Evolutionary conservation across 1,140 invertebrate genomes (phyloP), one percentile per base, ranked within the genome.

Genomic region (Pantala flavescens): DNA sequence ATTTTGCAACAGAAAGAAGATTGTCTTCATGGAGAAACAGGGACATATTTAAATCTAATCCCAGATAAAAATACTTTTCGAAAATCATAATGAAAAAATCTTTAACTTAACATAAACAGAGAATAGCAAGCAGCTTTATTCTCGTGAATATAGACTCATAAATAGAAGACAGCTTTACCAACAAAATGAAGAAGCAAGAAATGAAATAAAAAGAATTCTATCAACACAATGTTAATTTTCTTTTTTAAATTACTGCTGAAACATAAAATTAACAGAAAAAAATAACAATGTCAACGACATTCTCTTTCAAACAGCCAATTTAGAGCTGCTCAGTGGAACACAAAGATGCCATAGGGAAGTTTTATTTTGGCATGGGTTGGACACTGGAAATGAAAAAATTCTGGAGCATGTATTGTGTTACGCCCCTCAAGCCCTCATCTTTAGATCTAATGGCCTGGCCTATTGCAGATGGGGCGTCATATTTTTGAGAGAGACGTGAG

Each of bases 211-310:
- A 19, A 63, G n/a, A 63, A 16, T 12, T 19, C 49, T 63, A 12
- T 63, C 49, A 63, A 63, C 49, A 63, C n/a, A 63, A 63, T 16
- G 49, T 63, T 19, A 63, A 63, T 63, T 63, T 63, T 36, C 28
- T 36, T 36, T 21, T 63, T 63, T 19, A 63, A 63, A 63, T 63
- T 21, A 21, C 49, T 19, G 49, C 49, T 19, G 49, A 63, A 63
- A 63, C 49, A 63, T 63, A 63, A 63, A 63, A 63, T 63, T 63
- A 63, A 63, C 49, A 63, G 49, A 63, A 63, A 63, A 49, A 63
- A 63, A 63, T 63, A 63, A 63, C 49, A 63, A 21, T 19, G 49
- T 63, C 49, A 63, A 63, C 49, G 49, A 63, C 49, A 63, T 63
- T 63, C n/a, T 36, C 28, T 36, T 36, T 36, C 28, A 36, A 63